These are phyloP conservation scores for Gastracanthus pulcherrimus DNA, from an alignment of 2,888 invertebrate species.

Conservation along the genomic window DNA sequence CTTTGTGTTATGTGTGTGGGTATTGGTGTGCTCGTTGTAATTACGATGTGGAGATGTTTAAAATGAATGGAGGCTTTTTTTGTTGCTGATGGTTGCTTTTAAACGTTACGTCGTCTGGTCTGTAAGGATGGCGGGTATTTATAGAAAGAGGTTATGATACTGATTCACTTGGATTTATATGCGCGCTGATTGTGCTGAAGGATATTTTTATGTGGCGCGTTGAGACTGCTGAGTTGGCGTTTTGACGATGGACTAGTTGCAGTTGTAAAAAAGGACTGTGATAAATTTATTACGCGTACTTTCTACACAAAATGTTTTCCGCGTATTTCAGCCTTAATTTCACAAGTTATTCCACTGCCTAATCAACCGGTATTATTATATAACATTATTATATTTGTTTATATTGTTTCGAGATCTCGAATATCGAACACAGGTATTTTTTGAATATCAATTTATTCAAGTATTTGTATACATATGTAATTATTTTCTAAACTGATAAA, in stretches of 20 bases:
- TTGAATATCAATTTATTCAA: too few relatives aligned
- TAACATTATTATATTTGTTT: too few relatives aligned
- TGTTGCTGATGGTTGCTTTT: not conserved
- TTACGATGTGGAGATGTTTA: not conserved
- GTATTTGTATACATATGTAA: too few relatives aligned
- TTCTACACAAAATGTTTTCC: not conserved
- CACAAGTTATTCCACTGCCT: too few relatives aligned
- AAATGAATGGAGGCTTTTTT: not conserved
- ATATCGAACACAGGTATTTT: too few relatives aligned
- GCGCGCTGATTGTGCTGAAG: not conserved
- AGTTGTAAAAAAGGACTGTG: not conserved
- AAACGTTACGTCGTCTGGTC: not conserved
- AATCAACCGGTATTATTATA: too few relatives aligned
- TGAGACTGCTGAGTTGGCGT: not conserved
- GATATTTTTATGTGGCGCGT: slow-evolving; percentile 1
- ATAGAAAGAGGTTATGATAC: slow-evolving; percentile 19
- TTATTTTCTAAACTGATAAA: too few relatives aligned
- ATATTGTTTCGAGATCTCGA: too few relatives aligned
- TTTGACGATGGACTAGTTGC: not conserved
- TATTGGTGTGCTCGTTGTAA: too few relatives aligned
- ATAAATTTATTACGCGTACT: too few relatives aligned
- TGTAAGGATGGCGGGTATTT: not conserved
- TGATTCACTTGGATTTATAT: slow-evolving; percentile 5
- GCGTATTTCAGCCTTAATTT: not conserved
- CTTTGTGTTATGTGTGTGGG: too few relatives aligned